A percentile compares a stretch with the other conserved stretches of the same genome.
phyloP scores from a whole-genome alignment of 1,140 invertebrate species.

The Drosophila serrata region DNA sequence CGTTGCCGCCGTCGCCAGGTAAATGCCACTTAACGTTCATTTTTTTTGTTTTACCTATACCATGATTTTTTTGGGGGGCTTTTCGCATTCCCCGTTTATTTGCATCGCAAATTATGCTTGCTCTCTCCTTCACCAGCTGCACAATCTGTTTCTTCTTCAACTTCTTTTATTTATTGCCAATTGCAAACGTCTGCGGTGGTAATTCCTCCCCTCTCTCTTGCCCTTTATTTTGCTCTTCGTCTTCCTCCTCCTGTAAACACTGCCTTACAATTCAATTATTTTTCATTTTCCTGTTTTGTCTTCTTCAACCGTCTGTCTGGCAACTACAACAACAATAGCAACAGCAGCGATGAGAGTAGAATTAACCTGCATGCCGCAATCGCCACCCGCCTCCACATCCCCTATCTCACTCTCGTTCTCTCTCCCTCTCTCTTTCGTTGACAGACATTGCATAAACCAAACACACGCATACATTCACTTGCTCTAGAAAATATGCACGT shows the following conservation, averaged over 20 bases:
- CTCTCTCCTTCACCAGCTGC: conserved; percentile 42
- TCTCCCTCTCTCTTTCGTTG: conserved; percentile 5
- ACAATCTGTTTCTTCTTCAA: conserved; percentile 46
- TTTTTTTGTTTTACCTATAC: conserved; percentile 51
- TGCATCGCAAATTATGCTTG: conserved; percentile 75
- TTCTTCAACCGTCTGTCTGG: conserved; percentile 69
- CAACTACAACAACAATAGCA: conserved; percentile 38
- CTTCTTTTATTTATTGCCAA: conserved; percentile 74
- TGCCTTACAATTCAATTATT: conserved; percentile 81
- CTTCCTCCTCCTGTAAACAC: conserved; percentile 47
- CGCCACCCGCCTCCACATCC: conserved; percentile 50
- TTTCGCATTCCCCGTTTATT: conserved; percentile 67
- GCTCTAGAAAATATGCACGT: conserved; percentile 13
- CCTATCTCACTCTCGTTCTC: not conserved
- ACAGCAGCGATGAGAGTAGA: conserved; percentile 44
- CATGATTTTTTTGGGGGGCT: conserved; percentile 68
- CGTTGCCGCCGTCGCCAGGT: conserved; percentile 42
- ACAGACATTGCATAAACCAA: conserved; percentile 71
- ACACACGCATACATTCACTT: conserved; percentile 26
- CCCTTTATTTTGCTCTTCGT: conserved; percentile 15
- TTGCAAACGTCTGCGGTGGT: conserved; percentile 69
- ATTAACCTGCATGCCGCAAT: conserved; percentile 71
- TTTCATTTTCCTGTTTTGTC: conserved; percentile 79
- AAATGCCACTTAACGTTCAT: conserved; percentile 75
- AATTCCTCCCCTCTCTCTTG: conserved; percentile 34